Percentiles rank a stretch among this genome's conserved stretches.
These are phyloP conservation scores for Catostomus latipinnis DNA, from an alignment of 2,797 vertebrate genomes.

Conservation along the genomic window DNA sequence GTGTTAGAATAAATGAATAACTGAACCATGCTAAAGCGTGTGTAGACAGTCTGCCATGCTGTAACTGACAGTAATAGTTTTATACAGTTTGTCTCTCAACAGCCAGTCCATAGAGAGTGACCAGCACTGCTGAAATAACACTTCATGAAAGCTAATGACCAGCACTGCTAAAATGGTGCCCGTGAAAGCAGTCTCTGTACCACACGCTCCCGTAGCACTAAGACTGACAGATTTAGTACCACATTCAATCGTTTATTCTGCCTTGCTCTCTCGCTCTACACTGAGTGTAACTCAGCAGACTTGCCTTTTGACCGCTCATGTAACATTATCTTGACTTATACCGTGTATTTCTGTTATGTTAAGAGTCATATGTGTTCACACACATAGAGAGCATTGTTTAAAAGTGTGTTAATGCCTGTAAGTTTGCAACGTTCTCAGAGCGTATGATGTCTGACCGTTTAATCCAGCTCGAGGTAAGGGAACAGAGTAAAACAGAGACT, in stretches of 20 bases:
- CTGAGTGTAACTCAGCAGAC: not conserved
- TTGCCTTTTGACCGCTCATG: not conserved
- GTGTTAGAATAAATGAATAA: constrained; percentile 31
- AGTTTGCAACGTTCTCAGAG: constrained; percentile 20
- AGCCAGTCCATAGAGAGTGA: constrained; percentile 10
- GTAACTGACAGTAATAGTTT: constrained; percentile 56
- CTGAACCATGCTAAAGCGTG: constrained; percentile 14
- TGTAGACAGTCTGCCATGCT: constrained; percentile 6
- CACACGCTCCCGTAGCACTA: not conserved
- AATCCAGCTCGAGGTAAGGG: constrained; percentile 26
- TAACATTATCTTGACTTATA: constrained; percentile 37
- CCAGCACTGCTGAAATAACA: constrained; percentile 30
- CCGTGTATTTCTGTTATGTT: constrained; percentile 9
- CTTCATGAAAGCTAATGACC: constrained; percentile 28
- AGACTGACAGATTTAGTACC: constrained; percentile 13
- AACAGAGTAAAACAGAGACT: constrained; percentile 24
- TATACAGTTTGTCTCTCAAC: constrained; percentile 38
- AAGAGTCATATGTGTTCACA: constrained; percentile 3
- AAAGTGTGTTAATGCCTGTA: constrained; percentile 28
- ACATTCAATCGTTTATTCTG: not conserved
- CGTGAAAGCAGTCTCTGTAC: constrained; percentile 44
- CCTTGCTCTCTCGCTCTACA: too few relatives aligned
- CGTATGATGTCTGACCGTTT: constrained; percentile 33
- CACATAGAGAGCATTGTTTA: constrained; percentile 31
- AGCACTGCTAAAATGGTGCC: constrained; percentile 21